Base-by-base conservation (phyloP, 2,113 vertebrate species). In the Engystomops pustulosus region DNA sequence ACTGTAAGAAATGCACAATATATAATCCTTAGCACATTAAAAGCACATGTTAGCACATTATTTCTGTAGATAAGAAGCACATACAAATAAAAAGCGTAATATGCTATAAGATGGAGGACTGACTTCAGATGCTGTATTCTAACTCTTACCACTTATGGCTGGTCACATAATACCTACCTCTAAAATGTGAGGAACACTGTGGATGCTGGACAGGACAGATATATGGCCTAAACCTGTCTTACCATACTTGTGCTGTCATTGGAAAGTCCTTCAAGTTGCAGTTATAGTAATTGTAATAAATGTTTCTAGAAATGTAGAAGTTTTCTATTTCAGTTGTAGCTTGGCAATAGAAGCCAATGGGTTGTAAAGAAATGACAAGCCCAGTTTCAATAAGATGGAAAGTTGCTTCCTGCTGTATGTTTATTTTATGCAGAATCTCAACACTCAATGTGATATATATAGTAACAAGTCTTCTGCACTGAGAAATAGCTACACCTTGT, bases 161-260 rank as follows among this genome's bases (percentile, higher is more conserved):
- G n/a, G 38, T 45, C 69, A 71, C 69, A 72, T 7, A 27, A 45
- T 45, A 72, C 36, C 69, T 71, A 71, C 69, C 69, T 71, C 68
- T 41, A 41, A 34, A 68, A 38, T 11, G 4, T 41, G 38, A 70
- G 68, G 68, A 41, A 70, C 23, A 41, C 45, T 41, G 10, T 44
- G 12, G 38, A 65, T 18, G 6, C 60, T 34, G 30, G 62, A 36
- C 17, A 8, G 17, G 30, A 36, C 25, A 0, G 1, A 8, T 20
- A 36, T 36, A 20, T 36, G 34, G 62, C 62, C 18, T 67, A 32
- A 18, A 67, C 17, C 17, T 36, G 32, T 18, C 17, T 25, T 9
- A 65, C 15, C 60, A 34, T 17, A 18, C 8, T 32, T 65, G 60
- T 65, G 60, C 6, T 15, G 27, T 62, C 58, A 62, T 34, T 34